phyloP scores from a whole-genome alignment of 2,113 vertebrate genomes.

The Zingel zingel region DNA sequence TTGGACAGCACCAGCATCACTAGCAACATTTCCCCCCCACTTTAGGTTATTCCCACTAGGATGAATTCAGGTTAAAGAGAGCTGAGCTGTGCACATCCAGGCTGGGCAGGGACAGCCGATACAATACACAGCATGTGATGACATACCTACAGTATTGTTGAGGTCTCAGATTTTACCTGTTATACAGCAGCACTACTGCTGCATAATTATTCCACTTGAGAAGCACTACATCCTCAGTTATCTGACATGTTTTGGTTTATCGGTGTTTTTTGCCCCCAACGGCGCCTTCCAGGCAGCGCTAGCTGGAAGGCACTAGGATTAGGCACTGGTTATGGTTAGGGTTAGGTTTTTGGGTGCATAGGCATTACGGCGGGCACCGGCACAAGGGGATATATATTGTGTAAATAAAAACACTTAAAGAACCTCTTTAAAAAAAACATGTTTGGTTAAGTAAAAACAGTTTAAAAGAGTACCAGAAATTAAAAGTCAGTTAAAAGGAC shows the following conservation, averaged over 20 bases:
- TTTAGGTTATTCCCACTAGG: slow-evolving; percentile 29
- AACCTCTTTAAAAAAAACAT: too few species aligned
- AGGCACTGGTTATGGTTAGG: too few species aligned
- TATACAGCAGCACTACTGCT: slow-evolving; percentile 1
- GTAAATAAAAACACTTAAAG: too few species aligned
- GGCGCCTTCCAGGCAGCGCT: too few species aligned
- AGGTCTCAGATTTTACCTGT: slow-evolving; percentile 9
- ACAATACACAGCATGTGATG: slow-evolving; percentile 21
- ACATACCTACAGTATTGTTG: slow-evolving; percentile 9
- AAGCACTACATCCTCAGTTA: not conserved
- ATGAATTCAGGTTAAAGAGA: slow-evolving; percentile 41
- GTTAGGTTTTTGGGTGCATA: too few species aligned
- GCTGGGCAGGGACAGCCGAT: slow-evolving; percentile 19
- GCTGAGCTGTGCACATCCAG: slow-evolving; percentile 41
- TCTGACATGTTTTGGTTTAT: not conserved
- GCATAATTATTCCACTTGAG: slow-evolving; percentile 31
- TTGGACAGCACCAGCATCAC: slow-evolving; percentile 25
- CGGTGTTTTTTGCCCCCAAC: too few species aligned
- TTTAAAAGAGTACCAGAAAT: too few species aligned
- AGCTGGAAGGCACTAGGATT: too few species aligned
- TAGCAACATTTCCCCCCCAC: slow-evolving; percentile 12
- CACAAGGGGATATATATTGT: too few species aligned
- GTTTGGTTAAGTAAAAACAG: too few species aligned
- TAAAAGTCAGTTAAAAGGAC: too few species aligned
- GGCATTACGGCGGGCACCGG: too few species aligned